These are phyloP conservation scores for Abscondita cerata DNA, from an alignment of 2,888 invertebrate genomes.

Conservation along the genomic window DNA sequence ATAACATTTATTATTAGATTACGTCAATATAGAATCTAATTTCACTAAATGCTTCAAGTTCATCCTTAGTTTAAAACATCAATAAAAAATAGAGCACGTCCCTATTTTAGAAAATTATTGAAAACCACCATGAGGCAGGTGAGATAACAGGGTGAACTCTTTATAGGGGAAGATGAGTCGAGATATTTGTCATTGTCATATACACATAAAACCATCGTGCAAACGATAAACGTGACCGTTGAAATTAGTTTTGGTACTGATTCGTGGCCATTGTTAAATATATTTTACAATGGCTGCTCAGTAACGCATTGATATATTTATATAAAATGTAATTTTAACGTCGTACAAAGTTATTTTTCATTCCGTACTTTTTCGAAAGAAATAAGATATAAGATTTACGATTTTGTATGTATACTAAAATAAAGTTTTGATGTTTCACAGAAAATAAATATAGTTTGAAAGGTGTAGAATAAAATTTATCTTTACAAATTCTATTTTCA, in stretches of 20 bases:
- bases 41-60: constrained; percentile 19
- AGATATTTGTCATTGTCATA: constrained; percentile 42
- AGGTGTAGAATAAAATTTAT: background rate
- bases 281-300: constrained; percentile 38
- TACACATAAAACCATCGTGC: constrained; percentile 42
- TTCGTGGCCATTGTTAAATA: constrained; percentile 38
- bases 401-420: background rate
- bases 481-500: background rate
- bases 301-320: constrained; percentile 16
- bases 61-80: constrained; percentile 27
- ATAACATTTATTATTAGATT: no score
- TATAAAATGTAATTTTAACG: background rate
- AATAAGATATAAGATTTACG: background rate
- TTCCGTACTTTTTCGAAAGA: background rate
- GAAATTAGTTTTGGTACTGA: constrained; percentile 36
- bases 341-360: no score
- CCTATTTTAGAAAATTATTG: constrained; percentile 37
- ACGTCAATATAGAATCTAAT: constrained; percentile 5
- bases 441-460: background rate
- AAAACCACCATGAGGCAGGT: constrained; percentile 44
- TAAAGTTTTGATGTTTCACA: constrained; percentile 1
- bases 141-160: constrained; percentile 43
- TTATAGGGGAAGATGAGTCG: constrained; percentile 39
- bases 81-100: constrained; percentile 31
- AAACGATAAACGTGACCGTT: constrained; percentile 37